A percentile compares a stretch with the other conserved stretches of the same genome.
These are phyloP conservation scores for Podarcis muralis DNA, from an alignment of 2,113 vertebrate genomes.

Conservation along the genomic window DNA sequence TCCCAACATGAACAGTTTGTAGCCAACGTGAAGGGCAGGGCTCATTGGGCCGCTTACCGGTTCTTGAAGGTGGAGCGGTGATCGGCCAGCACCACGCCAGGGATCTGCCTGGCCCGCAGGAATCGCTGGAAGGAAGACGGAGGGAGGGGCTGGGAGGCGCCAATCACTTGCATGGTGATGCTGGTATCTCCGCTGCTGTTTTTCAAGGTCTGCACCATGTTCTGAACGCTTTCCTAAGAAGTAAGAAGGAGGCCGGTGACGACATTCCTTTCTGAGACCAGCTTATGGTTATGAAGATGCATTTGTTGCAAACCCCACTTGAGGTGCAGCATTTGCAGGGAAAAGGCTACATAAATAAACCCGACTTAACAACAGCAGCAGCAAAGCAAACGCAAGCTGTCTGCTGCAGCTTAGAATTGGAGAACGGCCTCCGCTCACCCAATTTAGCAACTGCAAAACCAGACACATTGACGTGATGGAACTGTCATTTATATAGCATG, in stretches of 20 bases:
- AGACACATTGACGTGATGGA: neutral
- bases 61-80: constrained; percentile 80
- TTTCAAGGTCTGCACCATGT: constrained; percentile 69
- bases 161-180: constrained; percentile 63
- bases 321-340: neutral
- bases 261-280: neutral
- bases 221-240: constrained; percentile 72
- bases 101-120: constrained; percentile 80
- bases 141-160: constrained; percentile 82
- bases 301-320: neutral
- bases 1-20: rapidly evolving
- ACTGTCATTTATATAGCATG: neutral
- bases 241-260: neutral
- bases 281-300: neutral
- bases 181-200: constrained; percentile 12
- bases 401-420: too few species aligned
- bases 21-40: rapidly evolving
- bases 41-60: constrained; percentile 66
- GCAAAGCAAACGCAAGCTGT: neutral
- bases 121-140: constrained; percentile 95
- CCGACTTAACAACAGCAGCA: neutral
- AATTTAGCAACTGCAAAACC: too few species aligned
- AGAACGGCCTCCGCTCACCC: too few species aligned
- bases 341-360: neutral
- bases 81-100: constrained; percentile 87